Percentiles rank a stretch among this genome's conserved stretches.
Evolutionary conservation across 2,797 vertebrate species (phyloP).

Genomic region (Dermochelys coriacea): DNA sequence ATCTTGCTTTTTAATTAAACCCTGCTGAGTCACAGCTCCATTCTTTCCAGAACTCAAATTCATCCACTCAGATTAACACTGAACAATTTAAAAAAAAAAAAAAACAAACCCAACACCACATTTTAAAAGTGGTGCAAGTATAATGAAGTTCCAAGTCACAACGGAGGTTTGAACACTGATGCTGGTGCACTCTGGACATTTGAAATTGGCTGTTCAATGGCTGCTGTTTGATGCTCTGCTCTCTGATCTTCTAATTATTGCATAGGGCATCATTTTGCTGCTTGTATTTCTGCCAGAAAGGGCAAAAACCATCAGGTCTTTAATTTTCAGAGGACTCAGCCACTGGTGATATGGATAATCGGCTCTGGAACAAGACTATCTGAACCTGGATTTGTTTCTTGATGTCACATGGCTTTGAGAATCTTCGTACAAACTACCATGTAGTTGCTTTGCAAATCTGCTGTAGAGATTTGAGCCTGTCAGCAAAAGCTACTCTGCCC

Average conservation of each 20-base stretch:
- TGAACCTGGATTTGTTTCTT: not conserved
- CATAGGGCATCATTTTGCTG: not conserved
- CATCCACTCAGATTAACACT: not conserved
- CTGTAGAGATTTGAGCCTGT: not conserved
- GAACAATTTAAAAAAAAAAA: not conserved
- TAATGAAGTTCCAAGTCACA: not conserved
- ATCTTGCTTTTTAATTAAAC: not conserved
- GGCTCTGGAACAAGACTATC: not conserved
- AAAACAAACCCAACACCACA: not conserved
- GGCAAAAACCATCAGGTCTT: not conserved
- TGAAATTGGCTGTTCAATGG: not conserved
- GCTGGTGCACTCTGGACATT: not conserved
- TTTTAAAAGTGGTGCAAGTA: not conserved
- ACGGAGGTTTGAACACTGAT: not conserved
- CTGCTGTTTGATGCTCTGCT: not conserved
- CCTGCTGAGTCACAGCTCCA: not conserved
- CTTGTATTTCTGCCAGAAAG: not conserved
- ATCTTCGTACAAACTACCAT: not conserved
- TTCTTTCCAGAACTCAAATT: not conserved
- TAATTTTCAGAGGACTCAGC: not conserved
- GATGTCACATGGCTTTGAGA: not conserved
- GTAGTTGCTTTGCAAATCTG: not conserved
- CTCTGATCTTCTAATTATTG: not conserved
- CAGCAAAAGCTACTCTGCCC: not conserved
- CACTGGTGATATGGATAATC: not conserved